A percentile compares a stretch with the other conserved stretches of the same genome.
These are phyloP conservation scores for Hyaena hyaena DNA, from an alignment of 2,113 vertebrate species.

Conservation along the genomic window DNA sequence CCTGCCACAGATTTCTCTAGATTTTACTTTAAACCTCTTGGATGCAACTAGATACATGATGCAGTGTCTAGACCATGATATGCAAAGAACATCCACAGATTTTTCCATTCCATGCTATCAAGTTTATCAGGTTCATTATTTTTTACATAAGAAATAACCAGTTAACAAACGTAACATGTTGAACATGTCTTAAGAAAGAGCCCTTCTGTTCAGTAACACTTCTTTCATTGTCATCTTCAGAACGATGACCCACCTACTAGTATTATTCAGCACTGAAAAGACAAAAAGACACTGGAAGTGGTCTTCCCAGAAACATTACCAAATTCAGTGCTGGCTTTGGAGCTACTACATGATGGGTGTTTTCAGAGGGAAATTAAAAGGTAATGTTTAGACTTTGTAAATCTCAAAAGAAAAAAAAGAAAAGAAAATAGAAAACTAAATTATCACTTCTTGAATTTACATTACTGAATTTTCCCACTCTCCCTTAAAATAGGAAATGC, in stretches of 20 bases:
- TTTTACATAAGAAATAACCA: background rate
- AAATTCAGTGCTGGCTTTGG: background rate
- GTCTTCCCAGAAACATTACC: background rate
- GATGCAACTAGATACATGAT: background rate
- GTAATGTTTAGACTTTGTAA: background rate
- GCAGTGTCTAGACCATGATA: no score
- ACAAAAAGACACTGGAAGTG: background rate
- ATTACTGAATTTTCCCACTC: background rate
- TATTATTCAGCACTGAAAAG: background rate
- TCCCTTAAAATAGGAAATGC: background rate
- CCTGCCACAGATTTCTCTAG: background rate
- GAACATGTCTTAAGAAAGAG: background rate
- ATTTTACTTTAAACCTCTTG: background rate
- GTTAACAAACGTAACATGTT: background rate
- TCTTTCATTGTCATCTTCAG: background rate
- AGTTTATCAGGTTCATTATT: background rate
- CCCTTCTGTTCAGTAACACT: background rate
- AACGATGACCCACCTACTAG: background rate
- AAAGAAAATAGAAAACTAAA: background rate
- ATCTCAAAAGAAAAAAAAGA: no score
- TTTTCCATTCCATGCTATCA: background rate
- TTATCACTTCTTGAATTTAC: background rate
- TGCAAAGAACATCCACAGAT: background rate
- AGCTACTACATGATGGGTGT: background rate
- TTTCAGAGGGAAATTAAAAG: background rate